Evolutionary conservation across 2,888 invertebrate genomes (phyloP).

Genomic region (Ectobius pallidus): DNA sequence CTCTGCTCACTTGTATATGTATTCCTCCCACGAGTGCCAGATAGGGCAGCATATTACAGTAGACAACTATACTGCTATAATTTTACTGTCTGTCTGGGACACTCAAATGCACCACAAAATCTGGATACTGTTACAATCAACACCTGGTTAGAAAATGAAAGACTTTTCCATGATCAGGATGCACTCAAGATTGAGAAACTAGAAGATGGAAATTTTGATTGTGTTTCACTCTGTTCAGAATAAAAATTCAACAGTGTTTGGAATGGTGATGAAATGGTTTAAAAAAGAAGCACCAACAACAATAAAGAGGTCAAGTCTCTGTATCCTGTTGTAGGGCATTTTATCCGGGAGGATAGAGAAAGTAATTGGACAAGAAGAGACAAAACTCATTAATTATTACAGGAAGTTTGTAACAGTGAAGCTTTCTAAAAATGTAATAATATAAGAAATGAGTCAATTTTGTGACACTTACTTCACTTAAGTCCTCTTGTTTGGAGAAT

Average conservation of each 20-base stretch:
- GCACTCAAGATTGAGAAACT: constrained; percentile 7
- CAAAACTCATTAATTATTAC: no score
- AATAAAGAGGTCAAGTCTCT: background rate
- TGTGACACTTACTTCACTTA: no score
- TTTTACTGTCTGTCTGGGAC: constrained; percentile 5
- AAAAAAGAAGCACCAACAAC: constrained; percentile 6
- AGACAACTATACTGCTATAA: constrained; percentile 16
- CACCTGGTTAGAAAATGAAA: constrained; percentile 15
- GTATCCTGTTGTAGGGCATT: background rate
- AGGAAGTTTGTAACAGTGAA: no score
- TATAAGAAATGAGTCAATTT: no score
- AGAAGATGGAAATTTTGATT: background rate
- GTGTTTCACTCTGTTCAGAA: constrained; percentile 4
- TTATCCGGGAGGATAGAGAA: background rate
- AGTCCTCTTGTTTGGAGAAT: no score
- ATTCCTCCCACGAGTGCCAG: background rate
- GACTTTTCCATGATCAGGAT: constrained; percentile 1
- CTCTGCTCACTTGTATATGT: background rate
- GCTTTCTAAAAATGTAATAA: no score
- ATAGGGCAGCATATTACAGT: background rate
- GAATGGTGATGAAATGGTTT: background rate
- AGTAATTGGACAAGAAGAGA: no score
- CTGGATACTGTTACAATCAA: background rate
- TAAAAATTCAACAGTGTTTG: constrained; percentile 12
- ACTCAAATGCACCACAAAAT: constrained; percentile 16